Conservation (phyloP, 2,888 invertebrate genomes). For the Choristoneura rosaceana region DNA sequence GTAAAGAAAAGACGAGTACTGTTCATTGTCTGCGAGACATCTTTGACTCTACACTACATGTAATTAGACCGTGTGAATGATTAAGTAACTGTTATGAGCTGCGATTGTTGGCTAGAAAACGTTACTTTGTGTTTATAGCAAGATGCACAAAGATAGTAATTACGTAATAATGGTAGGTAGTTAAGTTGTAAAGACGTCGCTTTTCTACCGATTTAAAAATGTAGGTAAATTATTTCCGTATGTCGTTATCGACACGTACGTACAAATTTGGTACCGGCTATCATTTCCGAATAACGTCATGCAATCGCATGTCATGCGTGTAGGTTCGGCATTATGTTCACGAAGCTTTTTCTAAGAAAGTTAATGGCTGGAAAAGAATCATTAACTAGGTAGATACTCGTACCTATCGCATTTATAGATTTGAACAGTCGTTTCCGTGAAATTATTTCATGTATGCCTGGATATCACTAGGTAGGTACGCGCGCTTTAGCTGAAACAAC, state of each 20-base stretch:
- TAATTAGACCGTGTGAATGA: constrained; percentile 66
- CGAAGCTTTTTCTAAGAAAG: constrained; percentile 14
- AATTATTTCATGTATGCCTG: background rate
- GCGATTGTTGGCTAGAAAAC: constrained; percentile 50
- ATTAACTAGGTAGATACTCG: background rate
- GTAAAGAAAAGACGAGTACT: background rate
- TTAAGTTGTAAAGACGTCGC: constrained; percentile 8
- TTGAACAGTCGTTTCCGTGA: background rate
- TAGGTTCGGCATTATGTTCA: constrained; percentile 20
- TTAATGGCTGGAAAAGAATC: background rate
- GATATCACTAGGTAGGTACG: too few species aligned
- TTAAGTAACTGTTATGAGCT: constrained; percentile 64
- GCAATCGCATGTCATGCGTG: constrained; percentile 32
- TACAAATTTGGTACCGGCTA: constrained; percentile 29
- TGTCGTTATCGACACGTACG: background rate
- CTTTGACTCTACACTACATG: constrained; percentile 34
- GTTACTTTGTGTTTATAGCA: constrained; percentile 46
- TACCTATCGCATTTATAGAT: background rate
- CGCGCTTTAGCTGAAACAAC: too few species aligned
- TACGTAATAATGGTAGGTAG: constrained; percentile 25
- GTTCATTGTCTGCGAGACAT: constrained; percentile 25
- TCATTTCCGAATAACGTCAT: constrained; percentile 36
- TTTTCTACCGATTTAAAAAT: constrained; percentile 17
- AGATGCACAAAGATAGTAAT: constrained; percentile 22
- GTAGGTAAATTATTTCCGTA: constrained; percentile 17